Evolutionary conservation across 1,140 invertebrate genomes (phyloP), one percentile per base, ranked within the genome.

Genomic region (Drosophila bipectinata): DNA sequence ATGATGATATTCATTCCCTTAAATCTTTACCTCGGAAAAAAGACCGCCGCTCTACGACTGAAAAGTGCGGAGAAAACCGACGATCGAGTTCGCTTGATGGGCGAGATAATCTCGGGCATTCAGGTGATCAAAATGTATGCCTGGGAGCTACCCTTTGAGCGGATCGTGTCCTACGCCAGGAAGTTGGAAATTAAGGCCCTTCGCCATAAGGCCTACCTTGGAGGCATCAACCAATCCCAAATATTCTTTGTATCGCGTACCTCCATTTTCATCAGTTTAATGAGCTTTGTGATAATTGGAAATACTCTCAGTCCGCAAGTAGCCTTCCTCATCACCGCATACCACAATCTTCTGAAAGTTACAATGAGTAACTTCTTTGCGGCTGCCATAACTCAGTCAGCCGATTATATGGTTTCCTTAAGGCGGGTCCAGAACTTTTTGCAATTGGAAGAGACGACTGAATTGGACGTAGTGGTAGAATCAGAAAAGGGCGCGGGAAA

Each of bases 71-170:
- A 93, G 4, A 93, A 94, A 72, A 98, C 97, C 0, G 98, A 98
- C 90, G 95, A 97, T 82, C 93, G 97, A 74, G 95, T 98, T 1
- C 93, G 95, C 47, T 91, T 97, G 48, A 98, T 98, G 96, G 97
- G 96, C 79, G 97, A 98, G 92, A 96, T 98, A 5, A 95, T 98
- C 24, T 94, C 94, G 44, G 97, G 96, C 1, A 97, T 98, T 73
- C 95, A 97, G 92, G 95, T 98, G 1, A 98, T 98, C 15, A 98
- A 98, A 92, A 98, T 98, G 96, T 97, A 97, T 77, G 95, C 96
- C 1, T 97, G 97, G 97, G 97, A 97, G 87, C 93, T 94, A 77
- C 94, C 96, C 0, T 97, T 97, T 81, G 93, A 94, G 45, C 93
- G 93, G 53, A 92, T 97, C 15, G 93, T 96, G 1, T 93, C 93